Conservation (phyloP, 2,113 vertebrate species). For the Acanthochromis polyacanthus region DNA sequence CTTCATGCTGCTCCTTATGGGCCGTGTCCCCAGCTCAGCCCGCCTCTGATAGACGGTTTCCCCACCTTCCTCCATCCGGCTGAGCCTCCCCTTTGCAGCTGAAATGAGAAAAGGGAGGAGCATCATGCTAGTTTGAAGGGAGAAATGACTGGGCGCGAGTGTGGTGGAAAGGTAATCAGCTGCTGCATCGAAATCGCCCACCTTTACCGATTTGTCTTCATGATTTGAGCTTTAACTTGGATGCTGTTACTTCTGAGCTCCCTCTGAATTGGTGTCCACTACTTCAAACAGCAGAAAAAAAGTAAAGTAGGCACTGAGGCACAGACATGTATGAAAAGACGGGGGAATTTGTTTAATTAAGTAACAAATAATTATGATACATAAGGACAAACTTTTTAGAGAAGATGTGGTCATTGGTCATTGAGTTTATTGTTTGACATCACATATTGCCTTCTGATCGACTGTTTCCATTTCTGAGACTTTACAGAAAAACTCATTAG, state of each 20-base stretch:
- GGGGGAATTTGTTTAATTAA: too few species aligned
- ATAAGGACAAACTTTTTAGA: too few species aligned
- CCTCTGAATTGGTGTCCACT: neutral
- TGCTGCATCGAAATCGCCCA: neutral
- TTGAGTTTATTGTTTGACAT: too few species aligned
- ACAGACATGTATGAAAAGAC: neutral
- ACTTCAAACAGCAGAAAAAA: neutral
- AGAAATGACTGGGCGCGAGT: slow-evolving; percentile 9
- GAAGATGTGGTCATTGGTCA: too few species aligned
- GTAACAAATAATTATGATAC: too few species aligned
- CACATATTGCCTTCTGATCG: too few species aligned
- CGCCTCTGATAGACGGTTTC: slow-evolving; percentile 66
- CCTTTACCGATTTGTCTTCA: slow-evolving; percentile 18
- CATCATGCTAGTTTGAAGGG: neutral
- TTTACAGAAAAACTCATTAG: too few species aligned
- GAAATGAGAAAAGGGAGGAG: slow-evolving; percentile 52
- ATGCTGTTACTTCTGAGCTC: slow-evolving; percentile 2
- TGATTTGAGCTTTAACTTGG: slow-evolving; percentile 25
- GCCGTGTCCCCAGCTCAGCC: slow-evolving; percentile 62
- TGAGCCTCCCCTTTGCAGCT: slow-evolving; percentile 36
- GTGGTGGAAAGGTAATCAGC: slow-evolving; percentile 30
- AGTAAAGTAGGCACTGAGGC: neutral
- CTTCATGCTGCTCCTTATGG: slow-evolving; percentile 75
- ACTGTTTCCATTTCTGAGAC: too few species aligned
- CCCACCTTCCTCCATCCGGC: slow-evolving; percentile 36